Evolutionary conservation across 2,888 invertebrate species (phyloP), one percentile per base, ranked within the genome.

Genomic region (Lasioglossum figueresi): DNA sequence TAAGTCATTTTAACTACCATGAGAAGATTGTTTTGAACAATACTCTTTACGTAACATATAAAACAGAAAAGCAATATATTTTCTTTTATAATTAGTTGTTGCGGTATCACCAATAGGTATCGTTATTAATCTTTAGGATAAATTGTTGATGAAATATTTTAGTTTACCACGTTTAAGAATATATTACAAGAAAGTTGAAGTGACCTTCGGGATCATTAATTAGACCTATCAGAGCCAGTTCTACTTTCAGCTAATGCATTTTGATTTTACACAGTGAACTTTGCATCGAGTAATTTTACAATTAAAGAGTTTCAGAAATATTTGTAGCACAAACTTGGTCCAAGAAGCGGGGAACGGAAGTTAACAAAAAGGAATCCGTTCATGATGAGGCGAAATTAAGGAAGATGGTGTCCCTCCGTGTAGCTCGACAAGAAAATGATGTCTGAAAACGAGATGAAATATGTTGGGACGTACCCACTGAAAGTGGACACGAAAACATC

Each of bases 381-480:
- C n/a, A 12, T 56, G n/a, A 56, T 12, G 56, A n/a, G n/a, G 1
- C 56, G 12, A 56, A 56, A 56, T 56, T 56, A 56, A 56, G 56
- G n/a, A 56, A 56, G n/a, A 56, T n/a, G 52, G n/a, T 3, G 52
- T 3, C 56, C 56, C n/a, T 12, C n/a, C 3, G 56, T n/a, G 56
- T 56, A 56, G n/a, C 56, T n/a, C n/a, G n/a, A n/a, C n/a, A 56
- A 56, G 12, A 56, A 56, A 56, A 56, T 56, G n/a, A n/a, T 56
- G n/a, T 56, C 56, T n/a, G 56, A 10, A n/a, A 56, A n/a, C 52
- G 52, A 56, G 52, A 56, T 56, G 52, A 56, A 56, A n/a, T n/a
- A 56, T 56, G n/a, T 56, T 56, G 52, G n/a, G n/a, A 56, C n/a
- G n/a, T 56, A 56, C 10, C n/a, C n/a, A 8, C 52, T n/a, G 52